Evolutionary conservation across 1,140 invertebrate species (phyloP).

Genomic region (Rhynchophorus ferrugineus): DNA sequence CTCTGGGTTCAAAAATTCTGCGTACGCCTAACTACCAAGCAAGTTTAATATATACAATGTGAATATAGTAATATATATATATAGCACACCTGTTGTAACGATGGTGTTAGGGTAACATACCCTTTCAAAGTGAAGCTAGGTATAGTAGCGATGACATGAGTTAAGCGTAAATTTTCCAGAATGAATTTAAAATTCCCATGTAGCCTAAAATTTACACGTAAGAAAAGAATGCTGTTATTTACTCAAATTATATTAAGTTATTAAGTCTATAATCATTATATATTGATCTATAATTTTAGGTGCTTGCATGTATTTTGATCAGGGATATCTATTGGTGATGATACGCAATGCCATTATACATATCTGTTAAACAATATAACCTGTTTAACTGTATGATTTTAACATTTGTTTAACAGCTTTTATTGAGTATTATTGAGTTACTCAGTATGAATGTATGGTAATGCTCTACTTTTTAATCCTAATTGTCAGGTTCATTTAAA

Average conservation of each 20-base stretch:
- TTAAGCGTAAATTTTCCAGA: slow-evolving; percentile 55
- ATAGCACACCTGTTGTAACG: slow-evolving; percentile 63
- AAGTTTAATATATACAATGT: not conserved
- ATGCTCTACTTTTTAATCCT: too few relatives aligned
- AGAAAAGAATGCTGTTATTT: not conserved
- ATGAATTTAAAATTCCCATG: slow-evolving; percentile 53
- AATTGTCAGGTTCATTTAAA: too few relatives aligned
- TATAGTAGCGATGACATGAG: slow-evolving; percentile 63
- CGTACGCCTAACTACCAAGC: slow-evolving; percentile 59
- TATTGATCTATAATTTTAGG: too few relatives aligned
- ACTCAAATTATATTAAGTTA: not conserved
- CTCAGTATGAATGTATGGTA: too few relatives aligned
- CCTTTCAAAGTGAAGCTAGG: slow-evolving; percentile 71
- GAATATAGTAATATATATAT: not conserved
- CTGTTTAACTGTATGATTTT: too few relatives aligned
- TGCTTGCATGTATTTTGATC: too few relatives aligned
- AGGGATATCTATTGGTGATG: too few relatives aligned
- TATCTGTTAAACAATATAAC: too few relatives aligned
- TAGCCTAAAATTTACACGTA: slow-evolving; percentile 32
- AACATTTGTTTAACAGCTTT: too few relatives aligned
- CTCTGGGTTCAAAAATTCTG: slow-evolving; percentile 68
- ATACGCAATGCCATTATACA: too few relatives aligned
- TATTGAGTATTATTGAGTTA: too few relatives aligned
- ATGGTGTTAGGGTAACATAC: slow-evolving; percentile 65
- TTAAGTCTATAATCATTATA: too few relatives aligned